phyloP scores from a whole-genome alignment of 1,140 invertebrate genomes.

The Helicoverpa zea region DNA sequence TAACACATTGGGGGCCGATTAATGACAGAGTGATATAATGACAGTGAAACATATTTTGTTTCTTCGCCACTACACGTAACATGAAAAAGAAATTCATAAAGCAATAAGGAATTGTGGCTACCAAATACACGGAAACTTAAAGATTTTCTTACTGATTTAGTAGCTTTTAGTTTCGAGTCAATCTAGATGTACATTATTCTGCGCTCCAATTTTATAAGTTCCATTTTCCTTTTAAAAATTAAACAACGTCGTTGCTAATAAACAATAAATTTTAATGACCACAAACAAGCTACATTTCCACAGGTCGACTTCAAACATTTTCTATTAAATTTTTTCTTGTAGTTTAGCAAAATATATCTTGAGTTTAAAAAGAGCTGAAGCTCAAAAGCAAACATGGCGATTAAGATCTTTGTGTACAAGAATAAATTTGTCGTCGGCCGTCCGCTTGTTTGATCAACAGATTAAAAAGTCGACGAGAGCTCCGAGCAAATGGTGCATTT shows the following conservation, averaged over 20 bases:
- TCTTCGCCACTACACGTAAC: neutral
- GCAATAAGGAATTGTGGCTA: no score
- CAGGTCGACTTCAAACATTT: conserved; percentile 34
- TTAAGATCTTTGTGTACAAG: conserved; percentile 77
- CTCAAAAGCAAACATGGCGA: conserved; percentile 67
- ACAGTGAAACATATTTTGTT: conserved; percentile 1
- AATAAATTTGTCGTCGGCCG: conserved; percentile 80
- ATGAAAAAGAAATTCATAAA: no score
- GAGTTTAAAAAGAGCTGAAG: conserved; percentile 48
- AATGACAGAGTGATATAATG: conserved; percentile 4
- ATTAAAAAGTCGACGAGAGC: conserved; percentile 75
- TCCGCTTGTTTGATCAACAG: conserved; percentile 77
- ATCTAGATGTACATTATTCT: no score
- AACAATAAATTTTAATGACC: neutral
- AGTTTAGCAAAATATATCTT: conserved; percentile 42
- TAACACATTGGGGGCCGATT: conserved; percentile 12
- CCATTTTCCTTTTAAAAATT: no score
- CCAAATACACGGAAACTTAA: no score
- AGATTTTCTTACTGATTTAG: no score
- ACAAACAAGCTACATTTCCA: conserved; percentile 24
- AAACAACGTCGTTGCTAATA: no score
- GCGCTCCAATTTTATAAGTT: no score
- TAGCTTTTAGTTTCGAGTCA: no score
- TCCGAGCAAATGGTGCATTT: conserved; percentile 72
- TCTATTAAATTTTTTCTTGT: conserved; percentile 23